Conservation (phyloP, 1,140 invertebrate species). For the Calosoma granatense region DNA sequence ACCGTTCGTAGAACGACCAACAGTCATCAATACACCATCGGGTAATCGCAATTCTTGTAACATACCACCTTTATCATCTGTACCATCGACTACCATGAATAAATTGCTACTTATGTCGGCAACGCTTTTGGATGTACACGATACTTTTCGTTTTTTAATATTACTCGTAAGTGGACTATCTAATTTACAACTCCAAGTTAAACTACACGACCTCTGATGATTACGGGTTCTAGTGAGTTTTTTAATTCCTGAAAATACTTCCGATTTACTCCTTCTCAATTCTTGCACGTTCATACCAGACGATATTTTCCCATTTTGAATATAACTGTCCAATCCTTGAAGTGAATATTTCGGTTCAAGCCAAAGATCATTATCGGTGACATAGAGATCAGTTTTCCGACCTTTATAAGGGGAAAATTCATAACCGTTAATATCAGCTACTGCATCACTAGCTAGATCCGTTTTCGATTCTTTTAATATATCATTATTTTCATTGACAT, state of each 20-base stretch:
- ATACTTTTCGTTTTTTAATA: slow-evolving; percentile 56
- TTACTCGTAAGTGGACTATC: slow-evolving; percentile 47
- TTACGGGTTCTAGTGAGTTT: slow-evolving; percentile 35
- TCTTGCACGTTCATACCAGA: slow-evolving; percentile 35
- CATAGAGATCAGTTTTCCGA: not conserved
- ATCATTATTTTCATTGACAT: slow-evolving; percentile 17
- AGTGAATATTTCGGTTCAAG: slow-evolving; percentile 2
- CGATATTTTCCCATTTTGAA: not conserved
- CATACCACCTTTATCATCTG: slow-evolving; percentile 24
- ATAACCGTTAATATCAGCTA: not conserved
- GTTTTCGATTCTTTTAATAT: slow-evolving; percentile 30
- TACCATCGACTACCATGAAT: slow-evolving; percentile 22
- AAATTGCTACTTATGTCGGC: slow-evolving; percentile 28
- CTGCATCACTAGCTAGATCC: slow-evolving; percentile 20
- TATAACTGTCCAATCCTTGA: not conserved
- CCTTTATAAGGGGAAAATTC: not conserved
- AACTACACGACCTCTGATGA: slow-evolving; percentile 53
- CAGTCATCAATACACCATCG: slow-evolving; percentile 38
- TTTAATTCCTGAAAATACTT: slow-evolving; percentile 44
- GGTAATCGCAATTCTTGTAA: slow-evolving; percentile 36
- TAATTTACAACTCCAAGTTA: slow-evolving; percentile 57
- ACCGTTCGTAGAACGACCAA: slow-evolving; percentile 31
- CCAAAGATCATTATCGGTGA: slow-evolving; percentile 6
- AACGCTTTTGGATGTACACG: slow-evolving; percentile 21
- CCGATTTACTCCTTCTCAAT: slow-evolving; percentile 50